phyloP scores from a whole-genome alignment of 2,113 vertebrate genomes.

The Echinops telfairi region DNA sequence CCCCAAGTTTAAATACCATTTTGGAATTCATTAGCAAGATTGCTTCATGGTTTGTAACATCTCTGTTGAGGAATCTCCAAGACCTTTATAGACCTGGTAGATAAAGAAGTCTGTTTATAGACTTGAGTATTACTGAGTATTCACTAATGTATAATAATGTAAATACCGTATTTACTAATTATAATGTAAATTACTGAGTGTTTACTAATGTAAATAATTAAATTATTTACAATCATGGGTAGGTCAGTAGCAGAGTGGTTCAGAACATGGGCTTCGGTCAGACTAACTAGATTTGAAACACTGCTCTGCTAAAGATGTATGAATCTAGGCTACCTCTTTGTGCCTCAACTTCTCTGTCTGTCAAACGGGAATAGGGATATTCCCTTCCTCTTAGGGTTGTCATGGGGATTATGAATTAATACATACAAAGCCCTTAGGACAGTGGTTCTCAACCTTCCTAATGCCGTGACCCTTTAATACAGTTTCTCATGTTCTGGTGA shows the following conservation, averaged over 20 bases:
- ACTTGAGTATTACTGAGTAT: neutral
- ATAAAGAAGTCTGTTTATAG: constrained; percentile 45
- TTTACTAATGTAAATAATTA: no score
- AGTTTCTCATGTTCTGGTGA: no score
- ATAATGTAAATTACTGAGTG: no score
- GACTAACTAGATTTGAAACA: neutral
- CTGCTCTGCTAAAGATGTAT: neutral
- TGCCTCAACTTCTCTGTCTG: neutral
- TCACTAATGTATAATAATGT: no score
- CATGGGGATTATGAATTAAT: constrained; percentile 17
- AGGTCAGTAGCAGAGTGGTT: neutral
- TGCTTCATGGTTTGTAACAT: neutral
- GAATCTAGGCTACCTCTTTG: constrained; percentile 6
- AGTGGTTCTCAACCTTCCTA: no score
- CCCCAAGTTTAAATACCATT: neutral
- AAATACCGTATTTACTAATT: no score
- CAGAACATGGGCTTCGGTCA: neutral
- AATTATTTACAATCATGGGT: neutral
- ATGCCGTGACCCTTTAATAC: no score
- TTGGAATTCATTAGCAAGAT: neutral
- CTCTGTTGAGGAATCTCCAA: constrained; percentile 40
- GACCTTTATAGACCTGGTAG: constrained; percentile 26
- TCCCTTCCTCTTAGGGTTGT: neutral
- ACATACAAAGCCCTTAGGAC: neutral
- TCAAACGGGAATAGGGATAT: constrained; percentile 1